Evolutionary conservation across 2,113 vertebrate species (phyloP).

Genomic region (Chroicocephalus ridibundus): DNA sequence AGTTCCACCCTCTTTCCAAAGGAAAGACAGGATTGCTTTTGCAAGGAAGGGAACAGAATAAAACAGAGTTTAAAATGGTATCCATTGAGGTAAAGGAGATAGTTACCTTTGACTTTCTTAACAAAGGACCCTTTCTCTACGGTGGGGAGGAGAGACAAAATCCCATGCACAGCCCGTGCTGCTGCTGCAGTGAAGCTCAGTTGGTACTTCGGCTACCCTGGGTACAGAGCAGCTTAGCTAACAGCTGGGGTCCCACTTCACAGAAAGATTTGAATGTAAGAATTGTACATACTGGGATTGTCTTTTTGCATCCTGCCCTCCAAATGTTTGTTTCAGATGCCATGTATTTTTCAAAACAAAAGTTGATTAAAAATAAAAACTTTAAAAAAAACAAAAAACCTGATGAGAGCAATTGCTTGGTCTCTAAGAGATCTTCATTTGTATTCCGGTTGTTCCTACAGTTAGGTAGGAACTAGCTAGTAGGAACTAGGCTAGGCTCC

Average conservation of each 20-base stretch:
- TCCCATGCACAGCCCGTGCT: accelerated
- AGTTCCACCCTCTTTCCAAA: neutral
- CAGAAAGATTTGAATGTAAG: neutral
- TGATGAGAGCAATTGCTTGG: accelerated
- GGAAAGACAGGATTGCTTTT: neutral
- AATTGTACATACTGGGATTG: neutral
- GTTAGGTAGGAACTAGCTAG: neutral
- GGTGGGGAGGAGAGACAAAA: neutral
- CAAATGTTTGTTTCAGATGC: neutral
- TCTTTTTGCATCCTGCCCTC: neutral
- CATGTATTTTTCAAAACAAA: neutral
- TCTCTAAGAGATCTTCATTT: neutral
- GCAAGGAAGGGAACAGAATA: neutral
- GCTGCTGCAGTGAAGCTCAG: neutral
- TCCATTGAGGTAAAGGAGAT: neutral
- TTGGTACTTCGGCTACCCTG: neutral
- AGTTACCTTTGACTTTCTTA: neutral
- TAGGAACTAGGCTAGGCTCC: neutral
- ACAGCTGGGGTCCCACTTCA: neutral
- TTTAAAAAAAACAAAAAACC: neutral
- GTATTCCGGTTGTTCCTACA: neutral
- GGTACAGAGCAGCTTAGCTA: neutral
- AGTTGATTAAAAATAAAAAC: neutral
- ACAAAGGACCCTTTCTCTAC: neutral
- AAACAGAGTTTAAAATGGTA: neutral